Evolutionary conservation across 2,113 vertebrate genomes (phyloP).

Genomic region (Nestor notabilis): DNA sequence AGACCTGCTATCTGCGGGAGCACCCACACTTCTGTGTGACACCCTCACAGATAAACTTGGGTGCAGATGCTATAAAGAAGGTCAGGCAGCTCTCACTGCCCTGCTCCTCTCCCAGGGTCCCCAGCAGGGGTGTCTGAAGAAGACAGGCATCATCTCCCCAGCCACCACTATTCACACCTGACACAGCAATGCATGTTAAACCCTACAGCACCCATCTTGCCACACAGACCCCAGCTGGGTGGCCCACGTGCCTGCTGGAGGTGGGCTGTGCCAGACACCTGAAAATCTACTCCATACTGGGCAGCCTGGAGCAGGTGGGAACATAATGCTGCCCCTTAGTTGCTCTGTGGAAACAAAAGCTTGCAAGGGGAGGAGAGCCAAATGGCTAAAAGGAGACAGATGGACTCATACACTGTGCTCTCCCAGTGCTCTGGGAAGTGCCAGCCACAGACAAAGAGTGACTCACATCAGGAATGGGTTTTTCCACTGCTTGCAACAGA

Average conservation of each 20-base stretch:
- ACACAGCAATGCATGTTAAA: background rate
- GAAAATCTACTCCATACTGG: background rate
- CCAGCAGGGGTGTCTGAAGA: background rate
- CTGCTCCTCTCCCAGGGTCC: background rate
- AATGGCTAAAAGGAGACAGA: conserved; percentile 57
- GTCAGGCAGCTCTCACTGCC: background rate
- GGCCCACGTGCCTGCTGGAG: background rate
- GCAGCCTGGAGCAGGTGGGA: conserved; percentile 44
- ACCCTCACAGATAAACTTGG: background rate
- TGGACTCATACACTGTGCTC: background rate
- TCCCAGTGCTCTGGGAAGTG: background rate
- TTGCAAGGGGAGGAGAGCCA: background rate
- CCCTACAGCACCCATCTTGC: fast-evolving
- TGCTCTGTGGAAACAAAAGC: conserved; percentile 40
- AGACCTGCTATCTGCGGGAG: background rate
- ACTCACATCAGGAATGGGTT: background rate
- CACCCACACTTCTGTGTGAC: background rate
- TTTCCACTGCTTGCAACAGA: conserved; percentile 29
- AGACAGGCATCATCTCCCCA: background rate
- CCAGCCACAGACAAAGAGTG: conserved; percentile 34
- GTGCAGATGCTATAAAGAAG: background rate
- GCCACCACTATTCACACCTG: fast-evolving
- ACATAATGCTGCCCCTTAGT: conserved; percentile 30
- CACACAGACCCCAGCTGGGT: background rate
- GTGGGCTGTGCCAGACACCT: background rate